Conservation (phyloP, 2,888 invertebrate genomes). For the Calliphora vomitoria region DNA sequence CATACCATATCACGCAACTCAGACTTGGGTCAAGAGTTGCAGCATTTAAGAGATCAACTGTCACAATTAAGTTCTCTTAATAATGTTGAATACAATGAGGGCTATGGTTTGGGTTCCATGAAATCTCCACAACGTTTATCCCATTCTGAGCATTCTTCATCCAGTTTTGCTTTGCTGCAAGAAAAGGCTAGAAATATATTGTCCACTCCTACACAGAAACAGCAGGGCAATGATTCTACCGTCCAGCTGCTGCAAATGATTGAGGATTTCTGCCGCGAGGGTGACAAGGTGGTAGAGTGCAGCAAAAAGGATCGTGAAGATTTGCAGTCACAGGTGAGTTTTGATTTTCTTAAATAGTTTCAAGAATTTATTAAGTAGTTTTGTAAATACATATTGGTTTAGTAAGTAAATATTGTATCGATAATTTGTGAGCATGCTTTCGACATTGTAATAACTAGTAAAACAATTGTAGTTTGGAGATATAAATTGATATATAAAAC, state of each 20-base stretch:
- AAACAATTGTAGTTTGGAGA: neutral
- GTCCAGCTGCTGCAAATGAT: constrained; percentile 86
- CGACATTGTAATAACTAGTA: constrained; percentile 2
- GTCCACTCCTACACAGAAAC: constrained; percentile 77
- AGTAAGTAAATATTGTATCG: neutral
- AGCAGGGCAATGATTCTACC: constrained; percentile 79
- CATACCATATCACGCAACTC: constrained; percentile 87
- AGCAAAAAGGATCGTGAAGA: constrained; percentile 89
- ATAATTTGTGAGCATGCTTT: constrained; percentile 17
- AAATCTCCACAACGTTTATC: constrained; percentile 79
- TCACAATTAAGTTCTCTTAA: constrained; percentile 84
- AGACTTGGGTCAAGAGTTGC: constrained; percentile 85
- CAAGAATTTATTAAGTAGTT: neutral
- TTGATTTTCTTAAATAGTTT: neutral
- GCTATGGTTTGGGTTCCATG: constrained; percentile 84
- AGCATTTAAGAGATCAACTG: constrained; percentile 83
- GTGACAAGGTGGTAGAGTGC: constrained; percentile 87
- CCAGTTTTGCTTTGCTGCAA: constrained; percentile 82
- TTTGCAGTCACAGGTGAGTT: constrained; percentile 89
- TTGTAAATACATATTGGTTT: constrained; percentile 26
- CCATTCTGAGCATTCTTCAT: constrained; percentile 77
- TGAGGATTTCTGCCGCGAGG: constrained; percentile 87
- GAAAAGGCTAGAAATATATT: constrained; percentile 83
- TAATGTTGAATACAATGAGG: constrained; percentile 86
- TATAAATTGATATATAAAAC: neutral